Base-by-base conservation (phyloP, 2,888 invertebrate species). In the Drosophila austrosaltans region DNA sequence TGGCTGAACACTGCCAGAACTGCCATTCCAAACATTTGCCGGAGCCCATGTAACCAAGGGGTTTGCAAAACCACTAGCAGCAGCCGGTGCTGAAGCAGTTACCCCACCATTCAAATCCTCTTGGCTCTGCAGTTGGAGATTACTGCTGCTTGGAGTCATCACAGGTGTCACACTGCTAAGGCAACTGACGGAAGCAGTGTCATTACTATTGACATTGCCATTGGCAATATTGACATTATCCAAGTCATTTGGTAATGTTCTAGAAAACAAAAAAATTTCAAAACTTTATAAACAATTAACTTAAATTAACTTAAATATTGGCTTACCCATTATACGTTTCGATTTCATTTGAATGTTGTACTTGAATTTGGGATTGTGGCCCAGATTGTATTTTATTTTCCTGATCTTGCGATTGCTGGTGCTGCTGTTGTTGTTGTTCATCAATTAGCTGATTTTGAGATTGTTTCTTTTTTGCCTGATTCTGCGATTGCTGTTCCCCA, bases 151-250 rank as follows among this genome's bases (percentile, higher is more conserved):
- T 2, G 36, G 36, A 0, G 53, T 58, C 61, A 72, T 22, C 3
- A 67, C 22, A 0, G 72, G 72, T 0, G 62, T 74, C 1, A 68
- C 75, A 36, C 39, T 53, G 42, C 61, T 62, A n/a, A 8, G n/a
- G 40, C 8, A 16, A 42, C 42, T 28, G 16, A 2, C 5, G 10
- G 53, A 22, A 6, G 7, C 8, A 4, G 10, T 2, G 8, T 32
- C 56, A 20, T 10, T 22, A 0, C 2, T 2, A 48, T 40, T 16
- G 32, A 2, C 22, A 48, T 40, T 56, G 25, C 36, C 40, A 7
- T 12, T 0, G 3, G 6, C 8, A 12, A 3, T 53, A 2, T 3
- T 8, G 4, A 28, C 32, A 7, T 53, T 63, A 3, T 7, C 8
- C 36, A 36, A 53, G 36, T 16, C 16, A 16, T 12, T 56, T 71